Conservation (phyloP, 2,888 invertebrate genomes). For the Sthenelais limicola region DNA sequence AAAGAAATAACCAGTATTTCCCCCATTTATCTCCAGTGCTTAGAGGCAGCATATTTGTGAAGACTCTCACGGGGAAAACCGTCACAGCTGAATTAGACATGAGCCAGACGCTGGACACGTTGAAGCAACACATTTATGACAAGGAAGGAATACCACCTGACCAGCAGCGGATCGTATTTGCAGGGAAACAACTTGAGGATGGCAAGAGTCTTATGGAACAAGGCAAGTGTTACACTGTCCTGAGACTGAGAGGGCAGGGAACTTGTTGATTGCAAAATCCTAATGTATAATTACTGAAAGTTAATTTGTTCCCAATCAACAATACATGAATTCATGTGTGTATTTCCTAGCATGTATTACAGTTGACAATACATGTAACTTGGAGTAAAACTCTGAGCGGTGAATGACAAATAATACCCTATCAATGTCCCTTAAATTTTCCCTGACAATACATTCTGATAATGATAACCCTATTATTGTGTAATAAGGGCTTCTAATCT, state of each 20-base stretch:
- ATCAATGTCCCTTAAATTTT: too few relatives aligned
- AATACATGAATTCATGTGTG: too few relatives aligned
- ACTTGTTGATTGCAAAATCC: too few relatives aligned
- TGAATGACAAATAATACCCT: too few relatives aligned
- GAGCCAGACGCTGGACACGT: neutral
- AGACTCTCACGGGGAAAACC: constrained; percentile 18
- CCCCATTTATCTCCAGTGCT: neutral
- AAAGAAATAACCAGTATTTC: neutral
- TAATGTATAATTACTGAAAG: too few relatives aligned
- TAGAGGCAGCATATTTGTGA: constrained; percentile 1
- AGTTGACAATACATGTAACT: neutral
- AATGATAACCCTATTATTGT: too few relatives aligned
- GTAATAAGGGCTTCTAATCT: too few relatives aligned
- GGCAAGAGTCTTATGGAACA: neutral
- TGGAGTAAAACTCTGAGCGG: too few relatives aligned
- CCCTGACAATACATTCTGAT: too few relatives aligned
- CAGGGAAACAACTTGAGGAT: neutral
- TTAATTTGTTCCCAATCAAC: too few relatives aligned
- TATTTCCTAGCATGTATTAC: neutral
- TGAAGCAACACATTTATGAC: neutral
- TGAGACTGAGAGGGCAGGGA: neutral
- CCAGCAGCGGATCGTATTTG: constrained; percentile 18
- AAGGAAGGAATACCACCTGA: constrained; percentile 24
- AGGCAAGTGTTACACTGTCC: neutral
- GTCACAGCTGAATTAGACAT: neutral